These are phyloP conservation scores for Achatina immaculata DNA, from an alignment of 1,140 invertebrate species.

Conservation along the genomic window DNA sequence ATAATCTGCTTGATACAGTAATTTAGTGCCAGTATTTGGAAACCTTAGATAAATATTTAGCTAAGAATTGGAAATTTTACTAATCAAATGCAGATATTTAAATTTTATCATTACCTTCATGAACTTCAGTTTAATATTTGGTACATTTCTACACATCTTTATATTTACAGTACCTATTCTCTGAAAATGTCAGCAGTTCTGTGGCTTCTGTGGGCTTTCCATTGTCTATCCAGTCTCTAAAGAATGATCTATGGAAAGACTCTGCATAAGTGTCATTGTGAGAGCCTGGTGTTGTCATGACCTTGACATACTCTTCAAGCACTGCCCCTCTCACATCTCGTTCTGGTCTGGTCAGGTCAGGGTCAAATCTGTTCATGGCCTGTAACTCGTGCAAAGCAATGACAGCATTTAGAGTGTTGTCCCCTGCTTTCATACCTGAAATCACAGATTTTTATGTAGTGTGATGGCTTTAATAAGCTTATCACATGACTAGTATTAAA, in stretches of 20 bases:
- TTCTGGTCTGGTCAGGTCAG: slow-evolving; percentile 39
- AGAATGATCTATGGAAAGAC: slow-evolving; percentile 63
- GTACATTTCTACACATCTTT: too few species aligned
- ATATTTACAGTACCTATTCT: slow-evolving; percentile 56
- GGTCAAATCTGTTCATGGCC: slow-evolving; percentile 54
- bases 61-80: too few species aligned
- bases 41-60: too few species aligned
- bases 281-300: slow-evolving; percentile 64
- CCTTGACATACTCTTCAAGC: slow-evolving; percentile 60
- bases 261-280: slow-evolving; percentile 66
- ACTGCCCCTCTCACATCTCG: slow-evolving; percentile 51
- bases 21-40: too few species aligned
- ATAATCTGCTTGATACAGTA: too few species aligned
- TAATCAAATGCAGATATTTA: too few species aligned
- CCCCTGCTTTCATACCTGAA: slow-evolving; percentile 65
- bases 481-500: too few species aligned
- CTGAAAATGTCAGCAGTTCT: slow-evolving; percentile 56
- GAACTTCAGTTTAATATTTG: too few species aligned
- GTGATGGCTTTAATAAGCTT: too few species aligned
- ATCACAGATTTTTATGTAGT: neutral
- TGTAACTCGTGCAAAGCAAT: slow-evolving; percentile 56
- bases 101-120: too few species aligned
- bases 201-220: slow-evolving; percentile 43
- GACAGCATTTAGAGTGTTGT: slow-evolving; percentile 60
- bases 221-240: slow-evolving; percentile 58